Evolutionary conservation across 2,888 invertebrate species (phyloP).

Genomic region (Spicauda simplicius): DNA sequence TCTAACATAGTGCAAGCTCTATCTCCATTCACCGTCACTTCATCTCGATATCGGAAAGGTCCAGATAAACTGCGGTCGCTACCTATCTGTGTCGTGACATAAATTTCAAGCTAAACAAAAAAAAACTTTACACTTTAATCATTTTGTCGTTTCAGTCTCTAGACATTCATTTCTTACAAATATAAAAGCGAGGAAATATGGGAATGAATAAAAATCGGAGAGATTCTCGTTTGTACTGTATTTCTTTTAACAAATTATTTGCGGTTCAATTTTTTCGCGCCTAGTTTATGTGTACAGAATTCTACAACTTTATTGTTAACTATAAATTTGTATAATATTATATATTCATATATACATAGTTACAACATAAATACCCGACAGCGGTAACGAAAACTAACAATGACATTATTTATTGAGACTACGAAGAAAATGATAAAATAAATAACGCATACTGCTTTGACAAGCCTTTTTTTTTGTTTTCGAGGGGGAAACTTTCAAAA

Average conservation of each 20-base stretch:
- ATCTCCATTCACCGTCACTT: conserved; percentile 27
- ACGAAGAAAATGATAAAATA: too few species aligned
- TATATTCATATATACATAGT: too few species aligned
- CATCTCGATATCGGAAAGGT: conserved; percentile 22
- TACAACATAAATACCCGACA: too few species aligned
- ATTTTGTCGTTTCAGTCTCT: conserved; percentile 11
- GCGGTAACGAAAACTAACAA: too few species aligned
- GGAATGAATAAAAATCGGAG: conserved; percentile 11
- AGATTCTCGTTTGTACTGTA: conserved; percentile 5
- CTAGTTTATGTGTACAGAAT: too few species aligned
- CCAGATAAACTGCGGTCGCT: conserved; percentile 19
- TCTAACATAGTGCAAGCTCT: conserved; percentile 23
- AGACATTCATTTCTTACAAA: conserved; percentile 21
- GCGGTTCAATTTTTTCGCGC: too few species aligned
- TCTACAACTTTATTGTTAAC: too few species aligned
- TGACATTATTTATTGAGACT: too few species aligned
- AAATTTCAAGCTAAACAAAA: conserved; percentile 22
- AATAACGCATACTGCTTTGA: too few species aligned
- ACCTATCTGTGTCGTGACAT: conserved; percentile 29
- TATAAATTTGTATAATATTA: too few species aligned
- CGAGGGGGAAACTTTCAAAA: too few species aligned
- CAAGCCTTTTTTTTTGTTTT: too few species aligned
- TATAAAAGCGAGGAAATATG: conserved; percentile 18
- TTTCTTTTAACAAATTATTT: not conserved
- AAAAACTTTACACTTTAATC: conserved; percentile 29